These are phyloP conservation scores for Hymenochirus boettgeri DNA, from an alignment of 2,113 vertebrate species.

Conservation along the genomic window DNA sequence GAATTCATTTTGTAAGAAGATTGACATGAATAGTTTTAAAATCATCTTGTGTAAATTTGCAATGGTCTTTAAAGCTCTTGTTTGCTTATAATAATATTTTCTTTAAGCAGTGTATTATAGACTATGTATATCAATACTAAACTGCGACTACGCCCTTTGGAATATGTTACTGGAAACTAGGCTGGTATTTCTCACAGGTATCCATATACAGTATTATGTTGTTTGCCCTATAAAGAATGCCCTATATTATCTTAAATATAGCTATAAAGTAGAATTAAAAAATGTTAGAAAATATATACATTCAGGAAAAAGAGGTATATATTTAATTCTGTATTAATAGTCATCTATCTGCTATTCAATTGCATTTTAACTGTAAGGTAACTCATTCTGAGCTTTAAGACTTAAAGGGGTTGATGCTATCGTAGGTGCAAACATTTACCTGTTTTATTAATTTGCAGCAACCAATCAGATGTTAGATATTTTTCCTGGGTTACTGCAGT, in stretches of 20 bases:
- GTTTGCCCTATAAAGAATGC: conserved; percentile 12
- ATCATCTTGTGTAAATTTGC: conserved; percentile 72
- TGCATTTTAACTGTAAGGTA: conserved; percentile 9
- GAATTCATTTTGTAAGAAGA: conserved; percentile 74
- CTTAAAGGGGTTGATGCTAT: not conserved
- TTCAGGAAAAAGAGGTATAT: conserved; percentile 18
- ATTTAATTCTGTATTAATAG: conserved; percentile 5
- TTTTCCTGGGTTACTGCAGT: too few species aligned
- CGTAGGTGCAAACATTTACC: too few species aligned
- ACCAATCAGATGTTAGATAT: too few species aligned
- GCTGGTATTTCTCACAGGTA: not conserved
- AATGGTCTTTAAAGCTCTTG: conserved; percentile 69
- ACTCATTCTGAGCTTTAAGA: conserved; percentile 24
- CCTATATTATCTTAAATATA: not conserved
- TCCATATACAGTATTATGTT: conserved; percentile 18
- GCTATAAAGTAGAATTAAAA: not conserved
- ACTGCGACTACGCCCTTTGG: conserved; percentile 65
- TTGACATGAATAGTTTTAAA: conserved; percentile 72
- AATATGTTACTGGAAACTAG: not conserved
- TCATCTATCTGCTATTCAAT: conserved; percentile 12
- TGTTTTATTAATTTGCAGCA: too few species aligned
- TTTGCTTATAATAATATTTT: conserved; percentile 67
- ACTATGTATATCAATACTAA: conserved; percentile 63
- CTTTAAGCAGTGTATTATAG: conserved; percentile 68
- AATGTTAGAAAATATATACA: conserved; percentile 1